Conservation (phyloP, 2,888 invertebrate genomes). For the Ichneumon xanthorius region DNA sequence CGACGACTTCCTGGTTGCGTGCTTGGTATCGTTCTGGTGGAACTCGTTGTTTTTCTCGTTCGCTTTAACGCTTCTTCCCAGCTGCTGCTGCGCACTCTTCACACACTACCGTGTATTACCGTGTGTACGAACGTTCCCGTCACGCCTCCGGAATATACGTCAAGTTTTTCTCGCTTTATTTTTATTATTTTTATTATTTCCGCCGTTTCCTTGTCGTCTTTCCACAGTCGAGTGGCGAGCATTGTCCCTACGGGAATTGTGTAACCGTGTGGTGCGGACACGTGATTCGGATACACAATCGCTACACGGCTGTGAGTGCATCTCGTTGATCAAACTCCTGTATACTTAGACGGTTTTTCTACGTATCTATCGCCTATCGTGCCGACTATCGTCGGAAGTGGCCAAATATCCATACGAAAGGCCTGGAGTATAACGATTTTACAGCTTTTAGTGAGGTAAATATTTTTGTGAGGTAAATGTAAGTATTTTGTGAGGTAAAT, state of each 20-base stretch:
- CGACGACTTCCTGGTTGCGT: neutral
- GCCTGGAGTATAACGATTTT: too few relatives aligned
- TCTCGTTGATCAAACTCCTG: constrained; percentile 19
- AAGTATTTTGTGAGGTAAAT: too few relatives aligned
- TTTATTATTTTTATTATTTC: neutral
- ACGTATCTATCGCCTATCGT: too few relatives aligned
- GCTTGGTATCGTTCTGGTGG: neutral
- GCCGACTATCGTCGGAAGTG: too few relatives aligned
- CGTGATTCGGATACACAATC: constrained; percentile 54
- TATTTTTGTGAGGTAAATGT: too few relatives aligned
- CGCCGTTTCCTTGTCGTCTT: constrained; percentile 25
- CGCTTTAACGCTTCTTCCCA: constrained; percentile 18
- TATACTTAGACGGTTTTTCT: constrained; percentile 11
- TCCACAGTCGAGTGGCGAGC: constrained; percentile 27
- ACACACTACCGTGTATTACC: neutral
- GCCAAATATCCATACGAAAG: too few relatives aligned
- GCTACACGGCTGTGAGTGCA: constrained; percentile 3
- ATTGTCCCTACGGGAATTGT: constrained; percentile 11
- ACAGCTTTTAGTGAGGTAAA: too few relatives aligned
- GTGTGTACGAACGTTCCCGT: neutral
- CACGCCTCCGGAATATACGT: constrained; percentile 31
- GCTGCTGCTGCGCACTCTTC: neutral
- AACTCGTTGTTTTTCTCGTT: constrained; percentile 5
- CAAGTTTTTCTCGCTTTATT: too few relatives aligned
- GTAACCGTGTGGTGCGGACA: constrained; percentile 28